A percentile compares a stretch with the other conserved stretches of the same genome.
phyloP scores from a whole-genome alignment of 2,888 invertebrate species.

The Holacanthella duospinosa region DNA sequence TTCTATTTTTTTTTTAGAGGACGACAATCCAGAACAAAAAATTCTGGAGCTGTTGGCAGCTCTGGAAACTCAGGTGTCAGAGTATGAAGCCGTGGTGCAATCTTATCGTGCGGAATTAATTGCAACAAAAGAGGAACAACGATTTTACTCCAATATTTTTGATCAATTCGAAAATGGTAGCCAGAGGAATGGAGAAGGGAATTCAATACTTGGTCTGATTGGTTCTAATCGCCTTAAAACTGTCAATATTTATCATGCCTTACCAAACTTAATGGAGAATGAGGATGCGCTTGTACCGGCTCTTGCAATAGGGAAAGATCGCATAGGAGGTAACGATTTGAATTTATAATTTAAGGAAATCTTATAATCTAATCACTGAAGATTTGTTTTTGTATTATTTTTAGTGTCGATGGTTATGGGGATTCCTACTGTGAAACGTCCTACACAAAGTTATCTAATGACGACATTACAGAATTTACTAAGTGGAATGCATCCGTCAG shows the following conservation, averaged over 20 bases:
- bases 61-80: constrained; percentile 30
- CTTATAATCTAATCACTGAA: neutral
- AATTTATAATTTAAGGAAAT: no score
- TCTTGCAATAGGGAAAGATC: constrained; percentile 61
- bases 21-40: constrained; percentile 33
- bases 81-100: constrained; percentile 29
- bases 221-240: constrained; percentile 30
- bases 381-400: neutral
- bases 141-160: neutral
- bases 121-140: constrained; percentile 7
- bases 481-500: constrained; percentile 60
- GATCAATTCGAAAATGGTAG: neutral
- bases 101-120: constrained; percentile 28
- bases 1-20: constrained; percentile 10
- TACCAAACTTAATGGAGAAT: constrained; percentile 74
- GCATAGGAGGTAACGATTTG: constrained; percentile 51
- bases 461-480: constrained; percentile 74
- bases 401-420: constrained; percentile 71
- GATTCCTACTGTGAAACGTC: constrained; percentile 78
- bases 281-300: constrained; percentile 66
- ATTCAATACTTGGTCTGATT: neutral
- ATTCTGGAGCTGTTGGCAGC: constrained; percentile 26
- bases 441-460: constrained; percentile 75
- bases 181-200: neutral
- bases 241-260: constrained; percentile 56